Evolutionary conservation across 2,888 invertebrate genomes (phyloP).

Genomic region (Melieria omissa): DNA sequence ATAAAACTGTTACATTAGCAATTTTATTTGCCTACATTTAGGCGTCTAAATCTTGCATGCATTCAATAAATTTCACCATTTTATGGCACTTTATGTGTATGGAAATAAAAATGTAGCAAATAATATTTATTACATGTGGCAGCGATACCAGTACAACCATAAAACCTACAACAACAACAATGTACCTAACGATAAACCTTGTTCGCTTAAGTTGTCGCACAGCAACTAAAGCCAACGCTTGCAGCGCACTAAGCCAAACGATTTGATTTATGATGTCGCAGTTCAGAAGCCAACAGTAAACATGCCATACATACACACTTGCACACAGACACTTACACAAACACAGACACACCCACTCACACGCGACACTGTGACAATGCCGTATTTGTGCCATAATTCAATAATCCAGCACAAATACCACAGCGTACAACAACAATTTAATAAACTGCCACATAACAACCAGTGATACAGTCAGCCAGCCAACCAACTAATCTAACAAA

Average conservation of each 20-base stretch:
- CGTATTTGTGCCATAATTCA: background rate
- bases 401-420: background rate
- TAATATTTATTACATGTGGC: too few species aligned
- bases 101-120: too few species aligned
- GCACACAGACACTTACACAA: background rate
- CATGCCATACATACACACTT: background rate
- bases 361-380: background rate
- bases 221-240: too few species aligned
- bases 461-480: background rate
- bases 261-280: constrained; percentile 13
- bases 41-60: too few species aligned
- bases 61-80: too few species aligned
- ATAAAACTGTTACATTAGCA: too few species aligned
- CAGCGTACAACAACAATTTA: constrained; percentile 2
- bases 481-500: background rate
- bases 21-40: too few species aligned
- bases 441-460: background rate
- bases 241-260: background rate
- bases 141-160: too few species aligned
- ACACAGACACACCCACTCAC: background rate
- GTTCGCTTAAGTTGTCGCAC: too few species aligned
- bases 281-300: background rate
- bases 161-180: too few species aligned
- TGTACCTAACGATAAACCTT: too few species aligned
- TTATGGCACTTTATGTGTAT: too few species aligned